Evolutionary conservation across 2,797 vertebrate genomes (phyloP).

Genomic region (Coregonus suidteri): DNA sequence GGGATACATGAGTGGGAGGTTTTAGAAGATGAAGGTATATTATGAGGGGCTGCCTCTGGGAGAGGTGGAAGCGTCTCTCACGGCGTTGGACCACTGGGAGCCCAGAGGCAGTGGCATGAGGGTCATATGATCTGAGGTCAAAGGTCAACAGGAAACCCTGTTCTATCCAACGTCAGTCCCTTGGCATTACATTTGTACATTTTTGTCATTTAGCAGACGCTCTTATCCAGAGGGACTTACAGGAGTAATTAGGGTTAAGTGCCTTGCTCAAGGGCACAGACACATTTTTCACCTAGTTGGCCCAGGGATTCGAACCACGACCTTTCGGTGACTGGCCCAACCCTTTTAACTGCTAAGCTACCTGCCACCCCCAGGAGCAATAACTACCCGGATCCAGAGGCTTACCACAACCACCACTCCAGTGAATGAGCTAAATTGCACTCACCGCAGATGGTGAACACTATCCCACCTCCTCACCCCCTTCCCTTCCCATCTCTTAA

Average conservation of each 20-base stretch:
- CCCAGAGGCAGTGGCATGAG: background rate
- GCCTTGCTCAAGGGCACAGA: no score
- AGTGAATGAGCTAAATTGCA: slow-evolving; percentile 40
- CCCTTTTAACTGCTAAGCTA: no score
- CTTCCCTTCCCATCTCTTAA: slow-evolving; percentile 10
- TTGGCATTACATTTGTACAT: slow-evolving; percentile 3
- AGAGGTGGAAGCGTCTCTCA: background rate
- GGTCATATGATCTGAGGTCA: slow-evolving; percentile 30
- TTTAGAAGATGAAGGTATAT: slow-evolving; percentile 21
- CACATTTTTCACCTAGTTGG: no score
- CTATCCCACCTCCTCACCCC: slow-evolving; percentile 10
- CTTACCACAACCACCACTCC: slow-evolving; percentile 21
- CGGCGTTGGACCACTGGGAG: background rate
- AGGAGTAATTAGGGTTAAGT: no score
- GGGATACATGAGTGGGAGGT: background rate
- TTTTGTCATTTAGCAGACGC: no score
- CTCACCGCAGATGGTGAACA: slow-evolving; percentile 33
- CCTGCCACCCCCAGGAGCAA: slow-evolving; percentile 26
- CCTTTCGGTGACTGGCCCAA: no score
- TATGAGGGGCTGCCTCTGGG: background rate
- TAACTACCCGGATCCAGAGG: slow-evolving; percentile 20
- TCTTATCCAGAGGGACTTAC: no score
- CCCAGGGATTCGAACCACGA: no score
- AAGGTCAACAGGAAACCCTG: slow-evolving; percentile 40
- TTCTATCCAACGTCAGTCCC: slow-evolving; percentile 16